Conservation (phyloP, 2,888 invertebrate species). For the Latrodectus elegans region DNA sequence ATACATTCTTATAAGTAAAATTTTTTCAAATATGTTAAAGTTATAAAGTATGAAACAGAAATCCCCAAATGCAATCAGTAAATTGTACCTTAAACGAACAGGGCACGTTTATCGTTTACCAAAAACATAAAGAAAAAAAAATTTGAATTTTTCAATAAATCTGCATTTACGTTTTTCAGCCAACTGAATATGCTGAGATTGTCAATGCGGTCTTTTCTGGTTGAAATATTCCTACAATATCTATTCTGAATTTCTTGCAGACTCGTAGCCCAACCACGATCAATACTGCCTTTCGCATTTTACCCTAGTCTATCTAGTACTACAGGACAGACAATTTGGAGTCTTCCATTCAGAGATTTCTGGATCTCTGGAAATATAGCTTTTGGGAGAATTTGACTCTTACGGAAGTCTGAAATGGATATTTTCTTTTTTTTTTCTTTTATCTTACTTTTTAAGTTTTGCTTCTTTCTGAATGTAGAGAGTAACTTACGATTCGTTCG, state of each 20-base stretch:
- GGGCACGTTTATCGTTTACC: too few relatives aligned
- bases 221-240: not conserved
- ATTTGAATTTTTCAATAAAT: too few relatives aligned
- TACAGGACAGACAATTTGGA: conserved; percentile 22
- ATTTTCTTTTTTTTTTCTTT: conserved; percentile 5
- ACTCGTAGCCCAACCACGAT: not conserved
- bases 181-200: not conserved
- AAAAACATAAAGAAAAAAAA: too few relatives aligned
- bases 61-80: too few relatives aligned
- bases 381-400: not conserved
- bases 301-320: conserved; percentile 15
- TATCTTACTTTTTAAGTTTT: not conserved
- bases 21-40: too few relatives aligned
- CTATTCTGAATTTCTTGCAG: conserved; percentile 2
- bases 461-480: too few relatives aligned
- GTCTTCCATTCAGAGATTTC: conserved; percentile 3
- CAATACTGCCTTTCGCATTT: conserved; percentile 19
- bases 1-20: too few relatives aligned
- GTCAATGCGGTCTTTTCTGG: not conserved
- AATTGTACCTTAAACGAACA: too few relatives aligned
- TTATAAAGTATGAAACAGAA: too few relatives aligned
- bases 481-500: too few relatives aligned
- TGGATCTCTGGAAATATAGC: not conserved
- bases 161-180: too few relatives aligned
- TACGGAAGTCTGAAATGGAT: conserved; percentile 8